These are phyloP conservation scores for Xiphorhynchus elegans DNA, from an alignment of 2,113 vertebrate genomes.

Conservation along the genomic window DNA sequence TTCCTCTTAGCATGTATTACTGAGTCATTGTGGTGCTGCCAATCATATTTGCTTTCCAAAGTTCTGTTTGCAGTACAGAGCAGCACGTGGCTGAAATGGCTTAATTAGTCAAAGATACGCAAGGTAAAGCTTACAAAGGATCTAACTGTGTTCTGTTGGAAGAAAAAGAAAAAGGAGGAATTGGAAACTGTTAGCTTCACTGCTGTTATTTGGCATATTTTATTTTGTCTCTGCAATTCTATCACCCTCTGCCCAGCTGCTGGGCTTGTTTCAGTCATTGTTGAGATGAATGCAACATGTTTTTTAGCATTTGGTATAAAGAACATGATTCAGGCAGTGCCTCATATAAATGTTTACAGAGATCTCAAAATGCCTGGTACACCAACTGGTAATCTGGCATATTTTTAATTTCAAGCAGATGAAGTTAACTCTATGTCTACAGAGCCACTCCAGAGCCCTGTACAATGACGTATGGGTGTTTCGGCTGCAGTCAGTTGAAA, in stretches of 20 bases:
- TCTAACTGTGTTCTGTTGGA: conserved; percentile 11
- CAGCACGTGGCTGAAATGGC: conserved; percentile 23
- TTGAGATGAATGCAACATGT: background rate
- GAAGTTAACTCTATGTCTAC: background rate
- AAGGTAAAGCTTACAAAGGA: conserved; percentile 52
- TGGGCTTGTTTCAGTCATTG: conserved; percentile 2
- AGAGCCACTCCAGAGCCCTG: background rate
- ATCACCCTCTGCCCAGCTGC: background rate
- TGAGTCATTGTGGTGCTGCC: conserved; percentile 6
- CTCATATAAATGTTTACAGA: background rate
- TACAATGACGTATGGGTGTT: background rate
- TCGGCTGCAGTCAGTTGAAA: background rate
- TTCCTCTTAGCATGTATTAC: background rate
- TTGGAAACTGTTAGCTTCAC: conserved; percentile 16
- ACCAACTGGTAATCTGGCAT: background rate
- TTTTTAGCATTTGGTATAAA: background rate
- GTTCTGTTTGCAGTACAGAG: conserved; percentile 53
- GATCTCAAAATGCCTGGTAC: background rate
- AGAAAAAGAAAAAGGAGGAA: conserved; percentile 12
- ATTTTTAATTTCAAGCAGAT: background rate
- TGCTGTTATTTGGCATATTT: background rate
- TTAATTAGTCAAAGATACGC: conserved; percentile 65
- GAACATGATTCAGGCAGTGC: background rate
- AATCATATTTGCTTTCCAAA: conserved; percentile 27
- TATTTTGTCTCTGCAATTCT: conserved; percentile 9